A percentile compares a stretch with the other conserved stretches of the same genome.
Conservation (phyloP, 2,888 invertebrate species). For the Lepeophtheirus nordmannii region DNA sequence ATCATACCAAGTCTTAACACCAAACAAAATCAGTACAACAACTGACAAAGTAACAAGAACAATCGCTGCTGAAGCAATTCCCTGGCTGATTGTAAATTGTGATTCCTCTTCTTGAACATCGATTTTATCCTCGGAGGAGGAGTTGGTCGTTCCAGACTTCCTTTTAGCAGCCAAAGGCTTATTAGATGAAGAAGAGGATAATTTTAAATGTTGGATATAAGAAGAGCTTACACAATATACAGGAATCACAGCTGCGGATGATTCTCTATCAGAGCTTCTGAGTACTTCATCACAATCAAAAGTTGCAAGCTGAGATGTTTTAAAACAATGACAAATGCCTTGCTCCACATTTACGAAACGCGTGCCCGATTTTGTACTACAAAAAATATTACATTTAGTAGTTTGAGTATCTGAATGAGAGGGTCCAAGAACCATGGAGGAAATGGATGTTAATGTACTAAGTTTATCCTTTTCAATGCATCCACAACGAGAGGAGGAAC, state of each 20-base stretch:
- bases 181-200: neutral
- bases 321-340: neutral
- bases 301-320: neutral
- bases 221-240: neutral
- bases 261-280: neutral
- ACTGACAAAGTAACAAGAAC: neutral
- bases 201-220: neutral
- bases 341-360: neutral
- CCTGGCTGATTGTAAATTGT: neutral
- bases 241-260: neutral
- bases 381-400: neutral
- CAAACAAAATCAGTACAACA: neutral
- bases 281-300: neutral
- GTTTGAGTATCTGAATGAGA: neutral
- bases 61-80: neutral
- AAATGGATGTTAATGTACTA: neutral
- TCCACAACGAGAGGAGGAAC: neutral
- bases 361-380: neutral
- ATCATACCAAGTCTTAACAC: neutral
- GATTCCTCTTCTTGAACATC: neutral
- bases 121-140: neutral
- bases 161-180: neutral
- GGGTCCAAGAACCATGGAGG: neutral
- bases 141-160: neutral
- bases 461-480: neutral